phyloP scores from a whole-genome alignment of 2,797 vertebrate genomes.

The Delichon dasypus region DNA sequence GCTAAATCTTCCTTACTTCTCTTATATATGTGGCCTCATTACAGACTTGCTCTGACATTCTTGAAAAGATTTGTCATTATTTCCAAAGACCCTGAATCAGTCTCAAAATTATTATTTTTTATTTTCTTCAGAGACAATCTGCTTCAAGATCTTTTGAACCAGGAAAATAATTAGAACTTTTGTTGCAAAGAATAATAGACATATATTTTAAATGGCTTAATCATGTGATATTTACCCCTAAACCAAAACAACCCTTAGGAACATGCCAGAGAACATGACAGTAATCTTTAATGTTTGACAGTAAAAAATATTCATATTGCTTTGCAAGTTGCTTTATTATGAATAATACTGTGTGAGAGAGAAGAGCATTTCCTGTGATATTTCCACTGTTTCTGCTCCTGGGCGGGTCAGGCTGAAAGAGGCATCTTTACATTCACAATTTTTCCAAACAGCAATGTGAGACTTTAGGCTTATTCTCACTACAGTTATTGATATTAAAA shows the following conservation, averaged over 20 bases:
- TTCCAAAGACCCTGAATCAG: neutral
- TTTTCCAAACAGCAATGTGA: neutral
- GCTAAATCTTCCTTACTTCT: neutral
- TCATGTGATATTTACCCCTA: neutral
- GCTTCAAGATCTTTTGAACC: neutral
- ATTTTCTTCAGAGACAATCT: neutral
- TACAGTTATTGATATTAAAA: neutral
- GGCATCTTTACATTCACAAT: neutral
- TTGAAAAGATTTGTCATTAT: neutral
- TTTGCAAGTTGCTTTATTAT: neutral
- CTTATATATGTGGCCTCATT: neutral
- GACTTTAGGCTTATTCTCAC: neutral
- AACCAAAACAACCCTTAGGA: neutral
- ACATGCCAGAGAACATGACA: neutral
- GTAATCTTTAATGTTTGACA: neutral
- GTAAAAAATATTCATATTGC: neutral
- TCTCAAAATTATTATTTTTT: neutral
- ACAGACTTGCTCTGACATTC: neutral
- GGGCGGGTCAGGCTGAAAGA: neutral
- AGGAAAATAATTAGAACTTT: neutral
- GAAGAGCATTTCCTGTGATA: neutral
- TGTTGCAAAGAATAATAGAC: neutral
- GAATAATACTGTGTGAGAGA: neutral
- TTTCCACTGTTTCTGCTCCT: neutral
- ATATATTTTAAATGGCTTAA: neutral